A percentile compares a stretch with the other conserved stretches of the same genome.
phyloP scores from a whole-genome alignment of 1,140 invertebrate species.

The Ericerus pela region DNA sequence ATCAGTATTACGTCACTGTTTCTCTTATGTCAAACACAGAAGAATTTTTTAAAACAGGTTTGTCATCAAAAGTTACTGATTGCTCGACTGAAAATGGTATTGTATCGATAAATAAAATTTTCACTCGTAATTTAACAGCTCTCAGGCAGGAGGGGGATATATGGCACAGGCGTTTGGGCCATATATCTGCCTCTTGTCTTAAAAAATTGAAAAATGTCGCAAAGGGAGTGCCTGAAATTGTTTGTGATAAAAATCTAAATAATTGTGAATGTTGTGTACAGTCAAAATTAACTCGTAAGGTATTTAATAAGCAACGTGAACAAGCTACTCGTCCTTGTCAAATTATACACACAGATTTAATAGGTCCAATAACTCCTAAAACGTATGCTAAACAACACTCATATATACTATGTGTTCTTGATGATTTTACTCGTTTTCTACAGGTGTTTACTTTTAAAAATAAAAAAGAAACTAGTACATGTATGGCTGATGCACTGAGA shows the following conservation, averaged over 20 bases:
- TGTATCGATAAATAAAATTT: too few species aligned
- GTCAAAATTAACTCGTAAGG: not conserved
- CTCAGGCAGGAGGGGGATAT: conserved; percentile 17
- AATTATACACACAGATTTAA: not conserved
- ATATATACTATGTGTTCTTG: not conserved
- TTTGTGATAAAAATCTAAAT: not conserved
- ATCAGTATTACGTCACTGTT: too few species aligned
- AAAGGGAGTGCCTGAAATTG: not conserved
- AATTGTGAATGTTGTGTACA: not conserved
- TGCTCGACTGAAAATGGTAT: too few species aligned
- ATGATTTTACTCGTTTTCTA: not conserved
- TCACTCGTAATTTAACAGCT: too few species aligned
- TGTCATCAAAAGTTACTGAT: too few species aligned
- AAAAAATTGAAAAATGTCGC: not conserved
- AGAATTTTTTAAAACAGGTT: too few species aligned
- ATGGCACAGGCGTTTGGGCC: conserved; percentile 15
- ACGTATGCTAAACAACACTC: not conserved
- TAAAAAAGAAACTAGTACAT: not conserved
- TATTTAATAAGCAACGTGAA: not conserved
- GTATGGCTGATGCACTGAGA: not conserved
- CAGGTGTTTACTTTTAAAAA: not conserved
- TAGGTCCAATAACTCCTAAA: not conserved
- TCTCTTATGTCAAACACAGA: too few species aligned
- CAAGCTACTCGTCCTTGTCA: not conserved
- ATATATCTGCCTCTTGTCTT: conserved; percentile 9